These are phyloP conservation scores for Clitarchus hookeri DNA, from an alignment of 2,888 invertebrate genomes.

Conservation along the genomic window DNA sequence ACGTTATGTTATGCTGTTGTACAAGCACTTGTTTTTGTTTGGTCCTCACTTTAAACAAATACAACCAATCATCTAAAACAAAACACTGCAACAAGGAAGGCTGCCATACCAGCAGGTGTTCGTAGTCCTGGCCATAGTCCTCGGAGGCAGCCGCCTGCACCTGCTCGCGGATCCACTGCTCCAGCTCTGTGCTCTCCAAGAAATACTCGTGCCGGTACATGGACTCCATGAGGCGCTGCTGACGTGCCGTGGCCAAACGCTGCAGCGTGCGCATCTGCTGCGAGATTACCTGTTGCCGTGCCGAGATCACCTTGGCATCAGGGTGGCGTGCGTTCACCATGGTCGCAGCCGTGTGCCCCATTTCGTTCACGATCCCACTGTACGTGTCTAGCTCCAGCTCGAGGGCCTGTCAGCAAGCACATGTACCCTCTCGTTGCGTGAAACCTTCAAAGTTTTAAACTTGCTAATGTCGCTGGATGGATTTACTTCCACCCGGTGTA, in stretches of 20 bases:
- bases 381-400: conserved; percentile 88
- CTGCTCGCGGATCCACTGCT: conserved; percentile 91
- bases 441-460: not conserved
- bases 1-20: too few relatives aligned
- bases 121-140: conserved; percentile 94
- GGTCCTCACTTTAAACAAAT: too few relatives aligned
- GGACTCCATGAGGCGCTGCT: conserved; percentile 87
- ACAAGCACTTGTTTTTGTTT: too few relatives aligned
- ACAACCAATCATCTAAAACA: too few relatives aligned
- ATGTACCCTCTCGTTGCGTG: not conserved
- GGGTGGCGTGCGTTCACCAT: conserved; percentile 83
- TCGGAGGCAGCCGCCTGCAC: conserved; percentile 86
- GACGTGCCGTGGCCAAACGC: conserved; percentile 75
- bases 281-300: conserved; percentile 74
- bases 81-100: not conserved
- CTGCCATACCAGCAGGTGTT: conserved; percentile 73
- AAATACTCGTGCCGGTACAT: conserved; percentile 90
- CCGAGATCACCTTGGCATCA: conserved; percentile 78
- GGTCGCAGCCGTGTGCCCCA: conserved; percentile 82
- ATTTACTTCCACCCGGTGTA: too few relatives aligned
- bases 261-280: conserved; percentile 81
- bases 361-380: conserved; percentile 87
- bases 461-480: not conserved
- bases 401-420: conserved; percentile 65
- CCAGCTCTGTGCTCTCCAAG: conserved; percentile 85